Evolutionary conservation across 2,113 vertebrate species (phyloP).

Genomic region (Cololabis saira): DNA sequence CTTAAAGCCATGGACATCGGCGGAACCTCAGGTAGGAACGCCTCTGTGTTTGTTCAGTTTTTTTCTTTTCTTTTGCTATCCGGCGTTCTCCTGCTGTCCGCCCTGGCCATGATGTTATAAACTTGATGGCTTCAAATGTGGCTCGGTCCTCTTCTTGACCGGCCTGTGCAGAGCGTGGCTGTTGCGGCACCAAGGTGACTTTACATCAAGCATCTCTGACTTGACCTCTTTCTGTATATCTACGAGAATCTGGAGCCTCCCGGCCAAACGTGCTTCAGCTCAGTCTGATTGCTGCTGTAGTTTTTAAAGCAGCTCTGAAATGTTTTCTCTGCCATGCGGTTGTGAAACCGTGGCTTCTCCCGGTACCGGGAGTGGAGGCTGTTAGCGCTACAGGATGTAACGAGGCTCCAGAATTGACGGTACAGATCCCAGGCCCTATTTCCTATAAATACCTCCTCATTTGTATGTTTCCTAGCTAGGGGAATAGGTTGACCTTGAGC

Average conservation of each 20-base stretch:
- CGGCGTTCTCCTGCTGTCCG: constrained; percentile 10
- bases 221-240: constrained; percentile 54
- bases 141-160: not conserved
- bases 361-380: constrained; percentile 5
- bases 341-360: constrained; percentile 16
- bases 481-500: constrained; percentile 70
- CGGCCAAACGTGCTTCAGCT: constrained; percentile 53
- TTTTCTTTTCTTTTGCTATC: constrained; percentile 20
- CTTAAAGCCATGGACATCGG: constrained; percentile 99
- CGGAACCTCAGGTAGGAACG: constrained; percentile 91
- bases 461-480: constrained; percentile 61
- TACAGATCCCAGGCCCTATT: constrained; percentile 49
- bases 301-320: constrained; percentile 36
- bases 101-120: constrained; percentile 20
- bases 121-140: constrained; percentile 21
- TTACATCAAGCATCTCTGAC: constrained; percentile 49
- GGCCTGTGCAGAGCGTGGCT: constrained; percentile 12
- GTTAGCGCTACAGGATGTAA: constrained; percentile 35
- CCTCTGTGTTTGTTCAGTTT: constrained; percentile 27
- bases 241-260: constrained; percentile 57
- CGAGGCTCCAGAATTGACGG: constrained; percentile 53
- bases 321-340: constrained; percentile 20
- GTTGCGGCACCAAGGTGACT: constrained; percentile 63
- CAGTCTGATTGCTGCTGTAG: constrained; percentile 39
- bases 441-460: constrained; percentile 74